These are phyloP conservation scores for Ephydatia muelleri DNA, from an alignment of 37 sponge, comb jelly and placozoan genomes.

Conservation along the genomic window DNA sequence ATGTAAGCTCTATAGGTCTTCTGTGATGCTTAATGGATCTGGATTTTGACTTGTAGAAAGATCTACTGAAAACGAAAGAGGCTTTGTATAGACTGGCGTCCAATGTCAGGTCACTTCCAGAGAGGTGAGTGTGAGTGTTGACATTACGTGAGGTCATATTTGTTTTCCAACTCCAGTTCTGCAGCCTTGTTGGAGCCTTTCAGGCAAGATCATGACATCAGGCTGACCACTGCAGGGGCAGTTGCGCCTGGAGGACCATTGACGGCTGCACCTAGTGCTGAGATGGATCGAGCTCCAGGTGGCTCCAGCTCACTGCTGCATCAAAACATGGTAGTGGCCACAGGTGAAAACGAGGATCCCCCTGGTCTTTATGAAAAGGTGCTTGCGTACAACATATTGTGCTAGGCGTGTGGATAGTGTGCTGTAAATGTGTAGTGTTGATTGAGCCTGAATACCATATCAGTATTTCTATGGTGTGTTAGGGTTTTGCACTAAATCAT, in stretches of 20 bases:
- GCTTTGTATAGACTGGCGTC: constrained; percentile 63
- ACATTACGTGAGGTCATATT: background rate
- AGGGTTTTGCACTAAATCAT: background rate
- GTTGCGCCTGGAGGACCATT: constrained; percentile 3
- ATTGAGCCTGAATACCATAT: background rate
- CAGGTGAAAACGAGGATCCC: constrained; percentile 84
- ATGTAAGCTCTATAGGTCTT: constrained; percentile 44
- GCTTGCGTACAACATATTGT: background rate
- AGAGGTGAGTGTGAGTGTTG: constrained; percentile 53
- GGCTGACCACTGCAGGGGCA: constrained; percentile 18
- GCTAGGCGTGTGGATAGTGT: background rate
- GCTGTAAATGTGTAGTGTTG: background rate
- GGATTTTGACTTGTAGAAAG: constrained; percentile 46
- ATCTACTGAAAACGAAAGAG: constrained; percentile 81
- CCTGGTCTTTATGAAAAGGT: constrained; percentile 95
- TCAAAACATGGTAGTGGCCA: background rate
- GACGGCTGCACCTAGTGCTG: constrained; percentile 3
- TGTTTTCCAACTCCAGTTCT: constrained; percentile 38
- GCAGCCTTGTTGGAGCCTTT: constrained; percentile 83
- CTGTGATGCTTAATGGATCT: background rate
- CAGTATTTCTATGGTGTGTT: background rate
- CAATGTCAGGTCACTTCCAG: constrained; percentile 78
- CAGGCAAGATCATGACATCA: constrained; percentile 57
- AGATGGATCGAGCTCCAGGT: constrained; percentile 57
- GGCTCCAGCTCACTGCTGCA: constrained; percentile 29